Conservation (phyloP, 1,140 invertebrate species). For the Polypedilum vanderplanki region DNA sequence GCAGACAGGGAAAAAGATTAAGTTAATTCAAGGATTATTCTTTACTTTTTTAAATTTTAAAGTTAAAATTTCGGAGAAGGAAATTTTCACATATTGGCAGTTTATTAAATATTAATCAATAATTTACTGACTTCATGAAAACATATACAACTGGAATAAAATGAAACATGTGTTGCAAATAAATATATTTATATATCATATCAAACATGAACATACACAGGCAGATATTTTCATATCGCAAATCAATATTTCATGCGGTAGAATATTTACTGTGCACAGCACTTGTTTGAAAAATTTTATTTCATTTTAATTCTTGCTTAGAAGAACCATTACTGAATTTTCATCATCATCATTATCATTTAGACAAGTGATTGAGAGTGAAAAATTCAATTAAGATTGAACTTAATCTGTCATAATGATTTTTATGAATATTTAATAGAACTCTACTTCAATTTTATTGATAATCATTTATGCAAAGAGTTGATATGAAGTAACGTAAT, state of each 20-base stretch:
- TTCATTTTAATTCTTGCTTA: background rate
- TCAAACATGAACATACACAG: background rate
- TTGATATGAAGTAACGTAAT: background rate
- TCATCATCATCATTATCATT: background rate
- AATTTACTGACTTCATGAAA: background rate
- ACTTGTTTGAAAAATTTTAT: background rate
- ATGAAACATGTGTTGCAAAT: background rate
- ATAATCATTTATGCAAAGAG: background rate
- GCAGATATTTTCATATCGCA: background rate
- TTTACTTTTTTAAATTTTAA: background rate
- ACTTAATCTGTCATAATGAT: too few species aligned
- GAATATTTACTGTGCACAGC: background rate
- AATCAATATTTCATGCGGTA: constrained; percentile 5
- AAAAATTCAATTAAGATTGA: too few species aligned
- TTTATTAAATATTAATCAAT: constrained; percentile 2
- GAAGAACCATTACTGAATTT: background rate
- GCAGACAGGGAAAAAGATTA: background rate
- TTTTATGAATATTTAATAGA: constrained; percentile 14
- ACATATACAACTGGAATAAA: background rate
- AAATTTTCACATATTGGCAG: constrained; percentile 2
- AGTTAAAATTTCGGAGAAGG: background rate
- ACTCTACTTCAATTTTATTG: background rate
- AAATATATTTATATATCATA: constrained; percentile 8
- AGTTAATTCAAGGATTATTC: background rate
- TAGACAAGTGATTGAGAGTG: background rate